phyloP scores from a whole-genome alignment of 2,888 invertebrate genomes.

The Limnephilus lunatus region DNA sequence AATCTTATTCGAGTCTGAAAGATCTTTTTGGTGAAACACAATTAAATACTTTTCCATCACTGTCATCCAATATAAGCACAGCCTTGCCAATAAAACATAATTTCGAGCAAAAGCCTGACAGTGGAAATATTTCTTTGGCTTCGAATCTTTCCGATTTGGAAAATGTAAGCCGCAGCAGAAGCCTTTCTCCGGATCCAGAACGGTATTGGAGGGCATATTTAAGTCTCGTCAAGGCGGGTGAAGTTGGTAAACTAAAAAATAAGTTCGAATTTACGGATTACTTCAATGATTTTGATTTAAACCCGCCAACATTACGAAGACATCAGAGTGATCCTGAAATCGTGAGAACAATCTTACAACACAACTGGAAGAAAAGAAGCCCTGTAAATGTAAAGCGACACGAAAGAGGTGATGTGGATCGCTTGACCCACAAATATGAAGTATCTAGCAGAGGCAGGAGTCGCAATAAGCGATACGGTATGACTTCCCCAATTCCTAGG shows the following conservation, averaged over 20 bases:
- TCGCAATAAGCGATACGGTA: constrained; percentile 73
- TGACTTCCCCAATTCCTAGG: constrained; percentile 82
- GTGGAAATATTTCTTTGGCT: constrained; percentile 61
- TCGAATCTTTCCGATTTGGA: constrained; percentile 80
- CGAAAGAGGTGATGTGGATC: constrained; percentile 79
- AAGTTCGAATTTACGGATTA: constrained; percentile 85
- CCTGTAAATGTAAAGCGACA: constrained; percentile 74
- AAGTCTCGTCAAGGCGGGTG: constrained; percentile 85
- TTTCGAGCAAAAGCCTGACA: constrained; percentile 45
- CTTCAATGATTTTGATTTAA: constrained; percentile 69
- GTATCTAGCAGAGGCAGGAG: constrained; percentile 75
- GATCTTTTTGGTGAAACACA: constrained; percentile 89
- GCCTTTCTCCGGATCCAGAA: constrained; percentile 85
- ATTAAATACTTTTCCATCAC: constrained; percentile 78
- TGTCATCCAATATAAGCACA: constrained; percentile 71
- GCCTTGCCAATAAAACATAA: constrained; percentile 11
- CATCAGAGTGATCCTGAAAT: constrained; percentile 90
- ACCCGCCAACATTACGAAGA: constrained; percentile 75
- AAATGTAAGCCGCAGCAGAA: constrained; percentile 83
- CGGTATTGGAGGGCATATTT: constrained; percentile 83
- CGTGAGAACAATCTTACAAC: constrained; percentile 78
- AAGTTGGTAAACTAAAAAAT: constrained; percentile 86
- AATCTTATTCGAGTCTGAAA: constrained; percentile 86
- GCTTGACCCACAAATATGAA: constrained; percentile 80
- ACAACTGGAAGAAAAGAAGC: constrained; percentile 74